These are phyloP conservation scores for Oceanodroma tethys DNA, from an alignment of 2,113 vertebrate genomes.

Conservation along the genomic window DNA sequence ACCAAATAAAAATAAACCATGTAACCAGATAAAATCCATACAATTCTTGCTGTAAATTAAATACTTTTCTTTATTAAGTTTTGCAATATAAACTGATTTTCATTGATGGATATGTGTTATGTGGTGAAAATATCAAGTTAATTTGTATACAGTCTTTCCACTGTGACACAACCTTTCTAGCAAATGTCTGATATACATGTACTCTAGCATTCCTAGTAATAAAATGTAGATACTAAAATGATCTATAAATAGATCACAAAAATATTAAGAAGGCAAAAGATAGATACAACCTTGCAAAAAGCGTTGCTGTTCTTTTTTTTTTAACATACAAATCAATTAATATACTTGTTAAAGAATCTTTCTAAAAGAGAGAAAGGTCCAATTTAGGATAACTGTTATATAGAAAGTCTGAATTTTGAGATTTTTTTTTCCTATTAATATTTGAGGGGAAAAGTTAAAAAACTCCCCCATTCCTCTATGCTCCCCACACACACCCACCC, in stretches of 20 bases:
- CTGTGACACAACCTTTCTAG: not conserved
- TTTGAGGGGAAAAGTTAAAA: not conserved
- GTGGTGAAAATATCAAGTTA: not conserved
- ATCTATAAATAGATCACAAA: not conserved
- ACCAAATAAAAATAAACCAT: not conserved
- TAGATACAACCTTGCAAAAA: not conserved
- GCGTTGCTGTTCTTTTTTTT: fast-evolving
- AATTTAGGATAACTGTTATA: not conserved
- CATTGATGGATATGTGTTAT: not conserved
- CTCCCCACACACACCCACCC: fast-evolving
- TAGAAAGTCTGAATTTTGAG: not conserved
- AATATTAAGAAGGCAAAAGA: not conserved
- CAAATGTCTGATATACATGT: not conserved
- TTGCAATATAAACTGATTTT: not conserved
- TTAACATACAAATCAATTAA: not conserved
- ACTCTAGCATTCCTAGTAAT: not conserved
- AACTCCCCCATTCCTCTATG: fast-evolving
- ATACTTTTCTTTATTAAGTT: not conserved
- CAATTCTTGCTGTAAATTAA: not conserved
- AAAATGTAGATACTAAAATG: not conserved
- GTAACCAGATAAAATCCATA: not conserved
- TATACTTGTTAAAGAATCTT: not conserved
- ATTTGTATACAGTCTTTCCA: not conserved
- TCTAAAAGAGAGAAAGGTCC: not conserved
- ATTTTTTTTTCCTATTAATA: not conserved